Conservation (phyloP, 2,888 invertebrate species). For the Cyclophora albipunctata region DNA sequence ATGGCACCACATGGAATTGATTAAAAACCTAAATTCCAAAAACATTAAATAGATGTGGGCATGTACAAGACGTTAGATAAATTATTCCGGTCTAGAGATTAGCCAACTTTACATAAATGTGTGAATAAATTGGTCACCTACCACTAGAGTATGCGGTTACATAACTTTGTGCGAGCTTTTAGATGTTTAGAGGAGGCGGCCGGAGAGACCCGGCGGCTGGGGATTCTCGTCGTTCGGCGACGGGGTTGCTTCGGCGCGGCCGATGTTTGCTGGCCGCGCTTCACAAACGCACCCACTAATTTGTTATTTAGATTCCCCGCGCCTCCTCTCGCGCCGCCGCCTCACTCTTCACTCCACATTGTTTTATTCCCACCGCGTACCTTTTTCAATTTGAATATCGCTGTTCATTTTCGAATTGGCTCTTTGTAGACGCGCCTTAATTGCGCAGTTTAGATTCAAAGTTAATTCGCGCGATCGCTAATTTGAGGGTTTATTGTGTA, state of each 20-base stretch:
- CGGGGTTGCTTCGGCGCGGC: no score
- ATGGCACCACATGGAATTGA: constrained; percentile 43
- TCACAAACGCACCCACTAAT: constrained; percentile 58
- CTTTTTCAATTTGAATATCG: constrained; percentile 73
- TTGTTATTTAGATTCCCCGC: constrained; percentile 65
- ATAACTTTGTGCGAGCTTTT: constrained; percentile 17
- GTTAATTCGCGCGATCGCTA: constrained; percentile 65
- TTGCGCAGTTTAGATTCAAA: constrained; percentile 71
- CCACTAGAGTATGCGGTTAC: constrained; percentile 4
- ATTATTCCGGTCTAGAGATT: constrained; percentile 5
- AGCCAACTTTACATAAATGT: neutral
- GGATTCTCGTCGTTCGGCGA: neutral
- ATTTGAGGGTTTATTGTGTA: constrained; percentile 68
- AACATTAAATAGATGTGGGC: constrained; percentile 23
- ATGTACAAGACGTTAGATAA: constrained; percentile 5
- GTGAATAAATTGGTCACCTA: neutral
- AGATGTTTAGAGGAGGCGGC: constrained; percentile 10
- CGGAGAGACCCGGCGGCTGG: constrained; percentile 2
- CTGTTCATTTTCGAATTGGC: constrained; percentile 69
- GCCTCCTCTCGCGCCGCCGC: constrained; percentile 39
- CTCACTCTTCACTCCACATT: constrained; percentile 39
- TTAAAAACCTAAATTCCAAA: constrained; percentile 34
- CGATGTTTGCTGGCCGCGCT: constrained; percentile 37
- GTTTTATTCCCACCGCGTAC: constrained; percentile 67
- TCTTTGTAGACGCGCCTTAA: constrained; percentile 67